Percentiles rank a stretch among this genome's conserved stretches.
phyloP scores from a whole-genome alignment of 2,797 vertebrate genomes.

The Catharus ustulatus region DNA sequence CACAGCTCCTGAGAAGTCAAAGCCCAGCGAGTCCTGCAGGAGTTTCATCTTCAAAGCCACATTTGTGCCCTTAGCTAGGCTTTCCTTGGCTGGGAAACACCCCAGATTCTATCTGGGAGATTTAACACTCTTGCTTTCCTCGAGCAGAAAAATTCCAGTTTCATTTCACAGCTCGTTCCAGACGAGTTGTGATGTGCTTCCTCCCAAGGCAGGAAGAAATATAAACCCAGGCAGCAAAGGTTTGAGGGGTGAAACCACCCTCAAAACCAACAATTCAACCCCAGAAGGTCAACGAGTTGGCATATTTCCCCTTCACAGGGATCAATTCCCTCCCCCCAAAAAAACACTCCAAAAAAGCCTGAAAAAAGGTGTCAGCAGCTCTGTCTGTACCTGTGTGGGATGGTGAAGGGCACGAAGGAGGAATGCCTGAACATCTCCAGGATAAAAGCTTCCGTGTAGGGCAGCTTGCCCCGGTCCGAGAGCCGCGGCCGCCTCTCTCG shows the following conservation, averaged over 20 bases:
- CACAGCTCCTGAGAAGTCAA: background rate
- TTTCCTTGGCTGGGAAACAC: background rate
- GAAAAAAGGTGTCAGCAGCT: rapidly evolving
- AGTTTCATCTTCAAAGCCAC: background rate
- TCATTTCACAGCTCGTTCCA: background rate
- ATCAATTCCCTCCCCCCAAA: background rate
- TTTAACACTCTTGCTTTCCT: background rate
- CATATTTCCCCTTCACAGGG: background rate
- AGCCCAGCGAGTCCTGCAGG: background rate
- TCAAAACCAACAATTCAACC: background rate
- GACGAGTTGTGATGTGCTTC: background rate
- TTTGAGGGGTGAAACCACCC: background rate
- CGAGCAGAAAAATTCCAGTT: background rate
- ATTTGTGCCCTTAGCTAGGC: background rate
- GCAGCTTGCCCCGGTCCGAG: conserved; percentile 78
- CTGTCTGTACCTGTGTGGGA: conserved; percentile 86
- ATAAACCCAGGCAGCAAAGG: background rate
- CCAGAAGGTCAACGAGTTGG: background rate
- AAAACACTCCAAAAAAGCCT: background rate
- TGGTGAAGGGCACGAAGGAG: conserved; percentile 89
- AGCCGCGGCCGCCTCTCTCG: conserved; percentile 75
- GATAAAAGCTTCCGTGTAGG: conserved; percentile 87
- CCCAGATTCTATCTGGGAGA: background rate
- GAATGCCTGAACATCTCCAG: conserved; percentile 88
- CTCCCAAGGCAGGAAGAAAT: background rate